Evolutionary conservation across 2,888 invertebrate genomes (phyloP).

Genomic region (Cosmia pyralina): DNA sequence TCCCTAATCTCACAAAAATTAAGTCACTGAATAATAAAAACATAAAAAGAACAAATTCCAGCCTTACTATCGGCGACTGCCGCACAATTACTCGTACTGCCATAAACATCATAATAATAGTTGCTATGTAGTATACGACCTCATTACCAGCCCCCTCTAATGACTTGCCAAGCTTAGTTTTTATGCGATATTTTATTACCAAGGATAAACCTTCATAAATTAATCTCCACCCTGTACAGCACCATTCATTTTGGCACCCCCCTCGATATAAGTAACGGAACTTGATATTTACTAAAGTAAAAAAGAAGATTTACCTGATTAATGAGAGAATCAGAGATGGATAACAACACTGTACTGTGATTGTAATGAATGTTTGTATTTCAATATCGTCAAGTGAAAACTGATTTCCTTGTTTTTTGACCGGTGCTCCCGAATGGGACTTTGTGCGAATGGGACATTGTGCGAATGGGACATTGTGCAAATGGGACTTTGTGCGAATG

Average conservation of each 20-base stretch:
- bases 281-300: constrained; percentile 25
- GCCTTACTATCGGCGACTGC: constrained; percentile 3
- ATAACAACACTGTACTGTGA: background rate
- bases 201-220: constrained; percentile 52
- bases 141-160: constrained; percentile 38
- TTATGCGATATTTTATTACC: constrained; percentile 52
- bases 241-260: constrained; percentile 32
- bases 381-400: background rate
- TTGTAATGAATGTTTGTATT: background rate
- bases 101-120: constrained; percentile 39
- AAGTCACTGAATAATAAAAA: constrained; percentile 21
- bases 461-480: no score
- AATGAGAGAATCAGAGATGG: constrained; percentile 6
- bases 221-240: constrained; percentile 31
- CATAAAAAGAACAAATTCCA: constrained; percentile 31
- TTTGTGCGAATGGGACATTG: no score
- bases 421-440: no score
- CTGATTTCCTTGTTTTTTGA: no score
- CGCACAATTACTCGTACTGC: constrained; percentile 12
- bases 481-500: no score
- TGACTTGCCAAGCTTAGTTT: constrained; percentile 43
- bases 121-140: constrained; percentile 28
- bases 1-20: constrained; percentile 11
- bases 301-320: constrained; percentile 14
- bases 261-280: constrained; percentile 19